Percentiles rank a stretch among this genome's conserved stretches.
Conservation (phyloP, 2,113 vertebrate species). For the Loxodonta africana region DNA sequence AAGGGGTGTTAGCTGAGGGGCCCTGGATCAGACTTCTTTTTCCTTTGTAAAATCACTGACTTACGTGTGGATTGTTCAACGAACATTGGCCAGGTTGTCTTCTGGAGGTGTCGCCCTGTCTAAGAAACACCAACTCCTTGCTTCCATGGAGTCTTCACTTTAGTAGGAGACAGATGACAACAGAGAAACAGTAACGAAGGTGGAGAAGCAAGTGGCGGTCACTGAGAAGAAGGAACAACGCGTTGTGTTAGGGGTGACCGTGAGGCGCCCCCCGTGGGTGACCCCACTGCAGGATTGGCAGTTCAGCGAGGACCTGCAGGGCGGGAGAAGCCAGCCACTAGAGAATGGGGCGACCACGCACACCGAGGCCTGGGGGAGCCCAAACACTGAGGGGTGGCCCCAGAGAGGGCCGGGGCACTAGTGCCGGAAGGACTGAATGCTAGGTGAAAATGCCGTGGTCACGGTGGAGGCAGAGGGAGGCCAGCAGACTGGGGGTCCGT, state of each 20-base stretch:
- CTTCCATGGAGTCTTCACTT: fast-evolving
- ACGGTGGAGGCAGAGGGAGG: too few species aligned
- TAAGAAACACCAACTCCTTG: not conserved
- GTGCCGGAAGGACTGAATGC: too few species aligned
- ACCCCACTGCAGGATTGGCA: too few species aligned
- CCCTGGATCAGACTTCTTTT: fast-evolving
- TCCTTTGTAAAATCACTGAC: not conserved
- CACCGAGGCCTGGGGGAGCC: too few species aligned
- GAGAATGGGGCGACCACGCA: too few species aligned
- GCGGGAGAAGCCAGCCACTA: not conserved
- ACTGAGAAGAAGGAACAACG: too few species aligned
- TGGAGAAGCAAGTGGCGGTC: fast-evolving
- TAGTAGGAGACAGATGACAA: not conserved
- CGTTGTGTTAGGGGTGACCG: fast-evolving
- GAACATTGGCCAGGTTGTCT: fast-evolving
- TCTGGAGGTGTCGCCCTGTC: fast-evolving
- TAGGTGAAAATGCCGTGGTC: not conserved
- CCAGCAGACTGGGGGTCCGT: not conserved
- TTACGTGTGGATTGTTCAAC: too few species aligned
- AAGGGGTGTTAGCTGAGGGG: fast-evolving
- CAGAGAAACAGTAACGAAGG: not conserved
- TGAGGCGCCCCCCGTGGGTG: not conserved
- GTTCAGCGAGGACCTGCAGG: fast-evolving
- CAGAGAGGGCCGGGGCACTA: too few species aligned
- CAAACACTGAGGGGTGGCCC: not conserved